phyloP scores from a whole-genome alignment of 2,113 vertebrate genomes.

The Neoarius graeffei region DNA sequence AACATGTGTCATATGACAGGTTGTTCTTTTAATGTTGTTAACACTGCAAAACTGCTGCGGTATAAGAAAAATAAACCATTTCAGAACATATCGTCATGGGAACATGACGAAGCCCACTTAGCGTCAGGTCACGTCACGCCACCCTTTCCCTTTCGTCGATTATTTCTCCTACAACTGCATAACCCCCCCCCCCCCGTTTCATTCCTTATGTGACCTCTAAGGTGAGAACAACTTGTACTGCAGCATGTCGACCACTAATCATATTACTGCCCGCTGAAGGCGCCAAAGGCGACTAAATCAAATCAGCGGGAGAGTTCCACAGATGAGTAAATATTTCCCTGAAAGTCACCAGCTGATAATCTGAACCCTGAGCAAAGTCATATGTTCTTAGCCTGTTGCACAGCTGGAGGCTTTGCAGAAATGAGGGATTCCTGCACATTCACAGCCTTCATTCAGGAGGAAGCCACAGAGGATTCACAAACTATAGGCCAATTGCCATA shows the following conservation, averaged over 20 bases:
- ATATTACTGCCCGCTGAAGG: not conserved
- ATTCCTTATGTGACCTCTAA: not conserved
- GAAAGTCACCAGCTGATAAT: conserved; percentile 15
- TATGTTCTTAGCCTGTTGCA: not conserved
- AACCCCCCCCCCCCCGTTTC: not conserved
- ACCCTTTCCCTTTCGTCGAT: too few relatives aligned
- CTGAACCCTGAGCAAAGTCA: not conserved
- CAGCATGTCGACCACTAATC: conserved; percentile 7
- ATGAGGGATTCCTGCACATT: not conserved
- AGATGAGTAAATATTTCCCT: not conserved
- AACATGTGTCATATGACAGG: not conserved
- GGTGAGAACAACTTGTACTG: conserved; percentile 6
- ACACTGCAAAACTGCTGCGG: not conserved
- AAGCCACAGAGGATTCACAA: not conserved
- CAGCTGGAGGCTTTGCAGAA: not conserved
- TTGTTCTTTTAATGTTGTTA: not conserved
- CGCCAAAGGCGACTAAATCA: not conserved
- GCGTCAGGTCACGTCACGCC: not conserved
- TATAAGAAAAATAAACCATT: not conserved
- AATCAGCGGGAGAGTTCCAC: conserved; percentile 4
- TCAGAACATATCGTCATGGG: not conserved
- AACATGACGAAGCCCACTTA: too few relatives aligned
- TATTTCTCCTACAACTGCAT: not conserved
- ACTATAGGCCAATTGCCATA: not conserved
- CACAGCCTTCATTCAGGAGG: not conserved